Conservation (phyloP, 2,797 vertebrate genomes). For the Bovichtus variegatus region DNA sequence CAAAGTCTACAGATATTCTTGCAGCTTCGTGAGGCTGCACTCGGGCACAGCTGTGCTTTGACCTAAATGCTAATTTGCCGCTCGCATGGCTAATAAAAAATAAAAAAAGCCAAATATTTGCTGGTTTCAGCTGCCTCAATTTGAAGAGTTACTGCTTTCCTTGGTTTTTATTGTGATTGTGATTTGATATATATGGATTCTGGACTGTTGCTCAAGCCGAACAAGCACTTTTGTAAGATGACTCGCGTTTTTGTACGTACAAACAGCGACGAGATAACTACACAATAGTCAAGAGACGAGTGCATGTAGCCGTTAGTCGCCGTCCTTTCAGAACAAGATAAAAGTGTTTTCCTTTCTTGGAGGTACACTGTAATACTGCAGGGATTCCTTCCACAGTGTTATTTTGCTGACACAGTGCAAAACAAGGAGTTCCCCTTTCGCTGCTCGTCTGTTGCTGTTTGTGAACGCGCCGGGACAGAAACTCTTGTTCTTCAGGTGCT, state of each 20-base stretch:
- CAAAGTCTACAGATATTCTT: too few relatives aligned
- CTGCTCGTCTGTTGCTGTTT: constrained; percentile 34
- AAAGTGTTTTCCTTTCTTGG: constrained; percentile 22
- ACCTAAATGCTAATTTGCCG: neutral
- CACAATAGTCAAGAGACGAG: neutral
- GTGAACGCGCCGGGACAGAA: constrained; percentile 38
- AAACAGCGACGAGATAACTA: neutral
- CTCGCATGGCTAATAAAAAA: neutral
- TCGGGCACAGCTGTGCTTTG: too few relatives aligned
- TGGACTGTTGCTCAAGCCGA: neutral
- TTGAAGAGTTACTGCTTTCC: too few relatives aligned
- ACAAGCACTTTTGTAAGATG: neutral
- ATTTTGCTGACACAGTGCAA: constrained; percentile 57
- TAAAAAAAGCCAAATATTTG: neutral
- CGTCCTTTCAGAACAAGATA: neutral
- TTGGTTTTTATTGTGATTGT: neutral
- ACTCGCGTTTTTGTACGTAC: neutral
- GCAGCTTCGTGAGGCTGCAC: too few relatives aligned
- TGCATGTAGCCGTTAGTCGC: neutral
- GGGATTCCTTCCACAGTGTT: constrained; percentile 43
- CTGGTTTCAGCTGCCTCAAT: too few relatives aligned
- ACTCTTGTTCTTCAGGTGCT: constrained; percentile 49
- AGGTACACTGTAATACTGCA: constrained; percentile 15
- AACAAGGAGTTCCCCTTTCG: constrained; percentile 46
- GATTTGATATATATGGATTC: neutral